These are phyloP conservation scores for Hephaestus fuliginosus DNA, from an alignment of 2,797 vertebrate species.

Conservation along the genomic window DNA sequence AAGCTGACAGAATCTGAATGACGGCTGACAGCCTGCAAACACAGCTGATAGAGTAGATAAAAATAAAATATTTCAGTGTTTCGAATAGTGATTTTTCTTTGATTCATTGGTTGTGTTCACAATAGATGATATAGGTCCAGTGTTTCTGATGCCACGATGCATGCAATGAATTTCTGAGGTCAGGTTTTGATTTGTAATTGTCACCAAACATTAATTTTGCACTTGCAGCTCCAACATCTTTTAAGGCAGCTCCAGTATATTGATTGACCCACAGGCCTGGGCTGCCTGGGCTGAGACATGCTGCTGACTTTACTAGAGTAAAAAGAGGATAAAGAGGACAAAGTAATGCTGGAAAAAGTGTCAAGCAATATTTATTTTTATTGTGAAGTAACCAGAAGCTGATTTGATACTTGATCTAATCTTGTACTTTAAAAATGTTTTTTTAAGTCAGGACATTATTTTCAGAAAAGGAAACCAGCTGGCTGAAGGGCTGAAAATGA, in stretches of 20 bases:
- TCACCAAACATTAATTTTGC: background rate
- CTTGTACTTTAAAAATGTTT: background rate
- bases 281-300: too few relatives aligned
- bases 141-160: background rate
- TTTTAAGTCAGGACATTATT: background rate
- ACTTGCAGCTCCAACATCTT: background rate
- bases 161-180: background rate
- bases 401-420: background rate
- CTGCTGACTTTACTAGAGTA: background rate
- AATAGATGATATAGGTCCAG: background rate
- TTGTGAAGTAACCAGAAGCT: background rate
- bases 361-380: background rate
- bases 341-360: background rate
- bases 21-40: background rate
- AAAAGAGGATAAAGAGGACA: background rate
- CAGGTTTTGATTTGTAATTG: background rate
- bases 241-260: background rate
- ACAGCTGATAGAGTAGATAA: background rate
- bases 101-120: background rate
- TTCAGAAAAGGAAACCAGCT: background rate
- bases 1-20: background rate
- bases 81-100: background rate
- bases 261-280: background rate
- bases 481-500: background rate
- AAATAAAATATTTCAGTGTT: background rate